phyloP scores from a whole-genome alignment of 2,113 vertebrate genomes.

The Erythrocercus mccallii region DNA sequence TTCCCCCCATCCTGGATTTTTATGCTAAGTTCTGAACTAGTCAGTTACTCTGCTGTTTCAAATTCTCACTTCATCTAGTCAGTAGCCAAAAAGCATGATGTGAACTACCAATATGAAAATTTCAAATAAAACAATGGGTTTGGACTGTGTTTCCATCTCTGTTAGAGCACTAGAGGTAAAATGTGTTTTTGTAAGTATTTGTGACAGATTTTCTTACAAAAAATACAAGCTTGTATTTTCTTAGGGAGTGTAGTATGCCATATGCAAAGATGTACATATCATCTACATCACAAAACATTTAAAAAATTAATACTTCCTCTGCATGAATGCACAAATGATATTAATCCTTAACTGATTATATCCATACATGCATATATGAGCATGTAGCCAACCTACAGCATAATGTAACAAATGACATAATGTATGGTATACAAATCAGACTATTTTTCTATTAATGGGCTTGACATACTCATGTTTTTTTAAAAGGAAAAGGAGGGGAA shows the following conservation, averaged over 20 bases:
- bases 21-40: neutral
- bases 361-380: neutral
- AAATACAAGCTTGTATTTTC: neutral
- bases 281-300: neutral
- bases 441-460: neutral
- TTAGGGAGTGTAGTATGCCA: neutral
- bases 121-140: neutral
- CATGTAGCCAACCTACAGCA: neutral
- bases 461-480: neutral
- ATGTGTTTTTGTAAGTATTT: neutral
- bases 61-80: slow-evolving; percentile 33
- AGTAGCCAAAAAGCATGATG: neutral
- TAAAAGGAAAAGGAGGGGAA: neutral
- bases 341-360: neutral
- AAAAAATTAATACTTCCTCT: neutral
- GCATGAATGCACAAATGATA: neutral
- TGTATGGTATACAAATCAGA: neutral
- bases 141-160: neutral
- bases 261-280: neutral
- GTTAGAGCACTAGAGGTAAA: neutral
- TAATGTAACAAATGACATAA: neutral
- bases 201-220: neutral
- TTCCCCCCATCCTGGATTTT: neutral
- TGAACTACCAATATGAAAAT: neutral
- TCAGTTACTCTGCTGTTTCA: slow-evolving; percentile 14